Conservation (phyloP, 2,888 invertebrate species). For the Oxytorus armatus region DNA sequence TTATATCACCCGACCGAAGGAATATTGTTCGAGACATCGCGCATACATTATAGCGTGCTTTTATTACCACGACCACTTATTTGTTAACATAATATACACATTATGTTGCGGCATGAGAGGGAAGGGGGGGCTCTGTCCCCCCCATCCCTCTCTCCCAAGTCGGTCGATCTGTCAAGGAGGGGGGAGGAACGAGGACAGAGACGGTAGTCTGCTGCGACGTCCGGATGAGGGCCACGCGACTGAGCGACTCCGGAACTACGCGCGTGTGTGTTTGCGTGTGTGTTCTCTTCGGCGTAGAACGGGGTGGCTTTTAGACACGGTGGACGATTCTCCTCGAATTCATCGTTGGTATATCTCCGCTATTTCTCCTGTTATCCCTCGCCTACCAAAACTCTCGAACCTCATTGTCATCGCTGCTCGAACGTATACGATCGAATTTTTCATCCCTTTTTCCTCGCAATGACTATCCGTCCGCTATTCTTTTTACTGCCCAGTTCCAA, state of each 20-base stretch:
- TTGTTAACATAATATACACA: conserved; percentile 84
- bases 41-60: conserved; percentile 81
- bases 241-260: conserved; percentile 33
- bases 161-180: neutral
- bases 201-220: conserved; percentile 8
- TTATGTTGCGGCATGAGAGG: conserved; percentile 70
- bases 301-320: conserved; percentile 77
- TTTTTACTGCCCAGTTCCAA: conserved; percentile 19
- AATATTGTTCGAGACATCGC: conserved; percentile 83
- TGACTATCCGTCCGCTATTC: conserved; percentile 30
- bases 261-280: neutral
- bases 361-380: neutral
- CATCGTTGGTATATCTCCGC: conserved; percentile 23
- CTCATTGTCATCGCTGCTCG: conserved; percentile 58
- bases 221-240: conserved; percentile 58
- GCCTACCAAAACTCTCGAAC: conserved; percentile 20
- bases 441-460: conserved; percentile 44
- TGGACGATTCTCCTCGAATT: conserved; percentile 76
- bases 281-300: neutral
- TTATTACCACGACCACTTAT: conserved; percentile 82
- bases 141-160: neutral
- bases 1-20: conserved; percentile 80
- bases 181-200: conserved; percentile 29
- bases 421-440: conserved; percentile 50
- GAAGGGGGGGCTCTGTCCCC: neutral